phyloP scores from a whole-genome alignment of 2,113 vertebrate genomes.

The Heterotilapia buettikoferi region DNA sequence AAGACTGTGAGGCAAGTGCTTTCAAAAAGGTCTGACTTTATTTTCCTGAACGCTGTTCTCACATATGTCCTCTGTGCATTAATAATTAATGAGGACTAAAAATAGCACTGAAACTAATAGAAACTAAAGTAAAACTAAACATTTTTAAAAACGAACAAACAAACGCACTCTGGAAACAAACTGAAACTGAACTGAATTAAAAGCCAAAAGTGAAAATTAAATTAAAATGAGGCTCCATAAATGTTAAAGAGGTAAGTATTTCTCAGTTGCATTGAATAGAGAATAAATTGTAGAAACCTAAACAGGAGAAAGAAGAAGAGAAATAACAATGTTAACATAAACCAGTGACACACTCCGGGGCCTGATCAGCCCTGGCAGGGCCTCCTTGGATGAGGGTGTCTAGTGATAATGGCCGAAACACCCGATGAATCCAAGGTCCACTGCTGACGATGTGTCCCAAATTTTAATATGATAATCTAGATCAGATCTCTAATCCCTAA shows the following conservation, averaged over 20 bases:
- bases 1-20: background rate
- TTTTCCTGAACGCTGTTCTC: background rate
- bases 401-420: background rate
- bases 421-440: background rate
- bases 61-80: background rate
- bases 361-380: background rate
- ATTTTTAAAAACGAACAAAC: background rate
- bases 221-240: background rate
- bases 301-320: background rate
- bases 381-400: background rate
- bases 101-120: background rate
- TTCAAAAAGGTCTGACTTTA: background rate
- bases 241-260: background rate
- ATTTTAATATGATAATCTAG: background rate
- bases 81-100: background rate
- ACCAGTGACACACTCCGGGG: background rate
- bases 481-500: background rate
- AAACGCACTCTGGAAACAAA: background rate
- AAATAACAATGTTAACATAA: background rate
- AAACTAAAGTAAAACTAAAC: background rate
- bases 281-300: background rate
- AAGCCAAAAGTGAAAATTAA: background rate
- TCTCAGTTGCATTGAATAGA: background rate
- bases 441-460: background rate
- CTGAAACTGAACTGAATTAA: background rate